Conservation (phyloP, 2,888 invertebrate species). For the Mythimna loreyi region DNA sequence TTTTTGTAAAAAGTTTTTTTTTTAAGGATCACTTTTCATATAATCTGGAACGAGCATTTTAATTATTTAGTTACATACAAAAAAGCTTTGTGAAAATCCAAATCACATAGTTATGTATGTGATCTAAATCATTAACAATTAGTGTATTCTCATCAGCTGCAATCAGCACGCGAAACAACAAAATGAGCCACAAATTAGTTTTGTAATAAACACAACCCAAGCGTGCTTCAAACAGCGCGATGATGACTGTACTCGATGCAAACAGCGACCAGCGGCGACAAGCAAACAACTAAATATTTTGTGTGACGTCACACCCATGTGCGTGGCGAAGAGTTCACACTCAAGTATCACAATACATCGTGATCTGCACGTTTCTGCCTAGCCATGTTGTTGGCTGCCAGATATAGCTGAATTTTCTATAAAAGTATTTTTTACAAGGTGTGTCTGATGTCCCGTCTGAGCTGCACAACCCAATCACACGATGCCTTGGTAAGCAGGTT, state of each 20-base stretch:
- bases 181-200: slow-evolving; percentile 10
- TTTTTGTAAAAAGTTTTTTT: too few relatives aligned
- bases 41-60: too few relatives aligned
- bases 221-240: not conserved
- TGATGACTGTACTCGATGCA: not conserved
- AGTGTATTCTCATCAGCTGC: not conserved
- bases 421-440: not conserved
- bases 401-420: too few relatives aligned
- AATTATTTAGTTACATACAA: too few relatives aligned
- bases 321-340: not conserved
- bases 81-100: too few relatives aligned
- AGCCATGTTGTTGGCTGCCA: not conserved
- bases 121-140: not conserved
- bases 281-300: slow-evolving; percentile 11
- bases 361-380: not conserved
- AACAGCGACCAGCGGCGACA: not conserved
- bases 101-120: not conserved
- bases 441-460: not conserved
- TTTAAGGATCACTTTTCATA: too few relatives aligned
- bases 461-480: not conserved
- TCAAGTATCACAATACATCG: not conserved
- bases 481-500: not conserved
- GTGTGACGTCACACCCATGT: not conserved
- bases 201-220: slow-evolving; percentile 1
- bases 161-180: slow-evolving; percentile 1